Percentiles rank a stretch among this genome's conserved stretches.
These are phyloP conservation scores for Hesperia comma DNA, from an alignment of 2,888 invertebrate genomes.

Conservation along the genomic window DNA sequence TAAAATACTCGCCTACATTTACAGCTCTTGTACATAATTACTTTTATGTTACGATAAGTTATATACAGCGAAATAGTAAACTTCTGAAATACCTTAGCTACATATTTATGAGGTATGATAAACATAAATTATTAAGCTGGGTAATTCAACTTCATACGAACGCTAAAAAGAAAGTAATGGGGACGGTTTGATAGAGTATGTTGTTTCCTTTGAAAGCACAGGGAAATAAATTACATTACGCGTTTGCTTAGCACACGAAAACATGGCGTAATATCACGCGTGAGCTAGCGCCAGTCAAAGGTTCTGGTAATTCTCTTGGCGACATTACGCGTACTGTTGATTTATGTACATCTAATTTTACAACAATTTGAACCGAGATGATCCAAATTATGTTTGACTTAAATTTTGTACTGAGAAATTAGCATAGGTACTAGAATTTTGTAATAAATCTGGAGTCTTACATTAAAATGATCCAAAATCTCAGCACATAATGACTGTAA, in stretches of 20 bases:
- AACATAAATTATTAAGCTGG: neutral
- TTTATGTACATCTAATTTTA: constrained; percentile 31
- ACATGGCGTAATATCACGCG: constrained; percentile 35
- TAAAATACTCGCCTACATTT: too few relatives aligned
- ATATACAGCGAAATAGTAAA: too few relatives aligned
- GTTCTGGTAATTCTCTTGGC: constrained; percentile 28
- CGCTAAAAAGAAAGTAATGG: constrained; percentile 21
- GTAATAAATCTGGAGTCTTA: too few relatives aligned
- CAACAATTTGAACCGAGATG: constrained; percentile 11
- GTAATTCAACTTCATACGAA: neutral
- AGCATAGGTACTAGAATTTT: too few relatives aligned
- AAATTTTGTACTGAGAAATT: too few relatives aligned
- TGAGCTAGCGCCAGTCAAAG: constrained; percentile 32
- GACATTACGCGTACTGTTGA: constrained; percentile 28
- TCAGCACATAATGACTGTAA: too few relatives aligned
- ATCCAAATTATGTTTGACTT: constrained; percentile 1
- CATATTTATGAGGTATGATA: neutral
- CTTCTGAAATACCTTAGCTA: neutral
- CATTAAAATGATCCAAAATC: too few relatives aligned
- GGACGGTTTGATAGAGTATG: constrained; percentile 25
- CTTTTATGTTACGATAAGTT: too few relatives aligned
- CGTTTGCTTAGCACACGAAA: constrained; percentile 33
- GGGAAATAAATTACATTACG: constrained; percentile 33
- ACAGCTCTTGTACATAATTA: too few relatives aligned
- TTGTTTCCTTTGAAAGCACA: constrained; percentile 32